Base-by-base conservation (phyloP, 2,113 vertebrate genomes). In the Nicator chloris region DNA sequence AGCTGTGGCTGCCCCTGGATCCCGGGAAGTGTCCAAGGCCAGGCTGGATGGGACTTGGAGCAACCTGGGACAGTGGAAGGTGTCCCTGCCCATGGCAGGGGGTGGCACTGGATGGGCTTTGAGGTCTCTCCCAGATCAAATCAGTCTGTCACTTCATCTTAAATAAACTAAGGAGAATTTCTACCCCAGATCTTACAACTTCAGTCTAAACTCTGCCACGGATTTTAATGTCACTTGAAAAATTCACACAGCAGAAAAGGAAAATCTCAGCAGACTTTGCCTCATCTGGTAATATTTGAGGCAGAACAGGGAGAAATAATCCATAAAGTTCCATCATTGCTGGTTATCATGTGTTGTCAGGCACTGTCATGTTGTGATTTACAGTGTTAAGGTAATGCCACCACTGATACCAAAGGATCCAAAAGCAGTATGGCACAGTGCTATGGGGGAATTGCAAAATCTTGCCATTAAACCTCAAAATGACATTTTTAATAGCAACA, bases 401-500 rank as follows among this genome's bases (percentile, higher is more conserved):
- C 35, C 60, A 77, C 10, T 51, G 54, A 49, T 51, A 72, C 26
- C 4, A 4, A 33, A 31, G 22, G 56, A 84, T 60, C 30, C 65
- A 70, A 50, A 9, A 80, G 28, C 7, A n/a, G 33, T 64, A 54
- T 26, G 75, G 44, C 16, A 82, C 6, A 63, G 30, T 12, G 42
- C 72, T 87, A 59, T 7, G 4, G 72, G 40, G 10, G 92, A 47
- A 91, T 72, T 75, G 37, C 42, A 64, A 90, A 72, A 40, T 75
- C 65, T 40, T 92, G 26, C 39, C 78, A 91, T 86, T 72, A 88
- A 71, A 68, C 30, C 79, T 84, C 50, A 95, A 71, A 71, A 87
- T 75, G 75, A 57, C 65, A 85, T 65, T 79, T 95, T 94, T 83
- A 93, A 91, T 91, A 70, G 73, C 40, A 89, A 78, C 68, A 77